Conservation (phyloP, 1,140 invertebrate species). For the Bombyx mandarina region DNA sequence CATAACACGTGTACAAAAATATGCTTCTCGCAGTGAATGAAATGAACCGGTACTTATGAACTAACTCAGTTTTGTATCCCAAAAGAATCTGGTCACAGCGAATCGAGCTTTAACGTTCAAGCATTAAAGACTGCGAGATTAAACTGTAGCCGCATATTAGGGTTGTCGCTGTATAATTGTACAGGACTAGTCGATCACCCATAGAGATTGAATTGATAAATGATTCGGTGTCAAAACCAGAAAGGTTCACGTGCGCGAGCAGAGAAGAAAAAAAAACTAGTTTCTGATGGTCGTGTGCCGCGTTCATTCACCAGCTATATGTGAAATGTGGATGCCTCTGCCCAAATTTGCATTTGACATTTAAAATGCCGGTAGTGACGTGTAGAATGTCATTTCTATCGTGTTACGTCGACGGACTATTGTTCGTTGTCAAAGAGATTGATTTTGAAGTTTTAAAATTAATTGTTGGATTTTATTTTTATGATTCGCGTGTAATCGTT, state of each 20-base stretch:
- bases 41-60: slow-evolving; percentile 36
- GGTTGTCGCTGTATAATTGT: slow-evolving; percentile 39
- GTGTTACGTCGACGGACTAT: no score
- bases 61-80: slow-evolving; percentile 17
- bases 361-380: no score
- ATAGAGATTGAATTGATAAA: slow-evolving; percentile 53
- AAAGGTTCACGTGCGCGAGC: slow-evolving; percentile 24
- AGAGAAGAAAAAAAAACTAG: slow-evolving; percentile 30
- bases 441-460: no score
- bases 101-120: slow-evolving; percentile 12
- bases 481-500: no score
- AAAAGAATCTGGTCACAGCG: slow-evolving; percentile 5
- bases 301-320: slow-evolving; percentile 37
- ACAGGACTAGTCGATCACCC: slow-evolving; percentile 42
- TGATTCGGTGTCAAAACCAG: slow-evolving; percentile 29
- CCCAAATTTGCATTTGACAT: no score
- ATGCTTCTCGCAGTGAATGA: slow-evolving; percentile 30
- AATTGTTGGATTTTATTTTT: no score
- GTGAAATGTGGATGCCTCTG: neutral
- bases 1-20: slow-evolving; percentile 9
- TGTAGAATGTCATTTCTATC: no score
- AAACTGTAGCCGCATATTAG: slow-evolving; percentile 3
- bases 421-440: no score
- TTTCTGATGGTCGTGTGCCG: slow-evolving; percentile 24
- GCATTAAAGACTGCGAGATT: slow-evolving; percentile 8